Percentiles rank a stretch among this genome's conserved stretches.
phyloP scores from a whole-genome alignment of 2,888 invertebrate genomes.

The Hipparchia semele region DNA sequence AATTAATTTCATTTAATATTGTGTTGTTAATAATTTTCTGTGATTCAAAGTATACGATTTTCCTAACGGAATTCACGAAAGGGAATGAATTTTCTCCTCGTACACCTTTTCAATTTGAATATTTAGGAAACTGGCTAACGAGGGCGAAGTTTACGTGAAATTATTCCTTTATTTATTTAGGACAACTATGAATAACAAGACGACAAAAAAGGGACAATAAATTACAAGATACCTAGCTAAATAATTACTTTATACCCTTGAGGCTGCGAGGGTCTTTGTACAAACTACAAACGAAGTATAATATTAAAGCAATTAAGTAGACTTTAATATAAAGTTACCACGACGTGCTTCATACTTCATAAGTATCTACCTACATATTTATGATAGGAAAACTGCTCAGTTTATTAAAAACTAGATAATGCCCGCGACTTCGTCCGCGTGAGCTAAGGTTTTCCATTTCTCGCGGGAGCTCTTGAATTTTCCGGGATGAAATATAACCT shows the following conservation, averaged over 20 bases:
- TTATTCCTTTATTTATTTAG: not conserved
- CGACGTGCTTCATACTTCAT: not conserved
- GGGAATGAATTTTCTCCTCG: not conserved
- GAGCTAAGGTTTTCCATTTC: too few relatives aligned
- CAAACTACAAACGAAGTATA: not conserved
- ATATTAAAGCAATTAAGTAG: constrained; percentile 3
- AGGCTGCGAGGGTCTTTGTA: not conserved
- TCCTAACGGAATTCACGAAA: not conserved
- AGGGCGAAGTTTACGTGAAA: not conserved
- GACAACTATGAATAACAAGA: not conserved
- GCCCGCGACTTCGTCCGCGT: too few relatives aligned
- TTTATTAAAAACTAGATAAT: too few relatives aligned
- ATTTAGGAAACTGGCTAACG: constrained; percentile 1
- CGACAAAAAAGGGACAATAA: not conserved
- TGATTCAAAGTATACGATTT: not conserved
- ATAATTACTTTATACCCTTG: not conserved
- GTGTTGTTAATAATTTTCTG: not conserved
- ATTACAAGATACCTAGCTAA: not conserved
- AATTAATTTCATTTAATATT: too few relatives aligned
- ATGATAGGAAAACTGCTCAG: too few relatives aligned
- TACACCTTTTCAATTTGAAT: constrained; percentile 11
- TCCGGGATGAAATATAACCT: too few relatives aligned
- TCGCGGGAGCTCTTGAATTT: too few relatives aligned
- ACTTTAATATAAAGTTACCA: not conserved
- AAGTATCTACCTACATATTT: not conserved